A percentile compares a stretch with the other conserved stretches of the same genome.
These are phyloP conservation scores for Mus minutoides DNA, from an alignment of 2,797 vertebrate species.

Conservation along the genomic window DNA sequence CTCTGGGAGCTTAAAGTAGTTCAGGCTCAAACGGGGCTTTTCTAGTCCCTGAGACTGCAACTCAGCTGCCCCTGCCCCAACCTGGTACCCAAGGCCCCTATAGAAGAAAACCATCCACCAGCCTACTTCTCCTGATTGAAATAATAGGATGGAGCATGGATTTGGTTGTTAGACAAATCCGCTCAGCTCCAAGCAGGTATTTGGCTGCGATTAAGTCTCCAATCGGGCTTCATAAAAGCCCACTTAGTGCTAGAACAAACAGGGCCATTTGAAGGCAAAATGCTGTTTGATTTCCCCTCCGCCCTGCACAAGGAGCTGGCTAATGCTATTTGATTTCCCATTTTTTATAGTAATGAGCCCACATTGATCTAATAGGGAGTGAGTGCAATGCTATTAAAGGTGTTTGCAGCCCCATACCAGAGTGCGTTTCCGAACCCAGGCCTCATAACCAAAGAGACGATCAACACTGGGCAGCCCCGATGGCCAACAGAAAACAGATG, in stretches of 20 bases:
- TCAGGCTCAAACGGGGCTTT: conserved; percentile 19
- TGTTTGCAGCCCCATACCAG: conserved; percentile 93
- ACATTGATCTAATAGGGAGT: conserved; percentile 98
- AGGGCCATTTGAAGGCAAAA: conserved; percentile 92
- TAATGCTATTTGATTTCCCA: conserved; percentile 99
- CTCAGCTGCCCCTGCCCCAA: conserved; percentile 4
- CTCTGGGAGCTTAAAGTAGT: conserved; percentile 12
- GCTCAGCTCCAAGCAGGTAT: conserved; percentile 92
- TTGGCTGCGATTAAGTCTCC: conserved; percentile 95
- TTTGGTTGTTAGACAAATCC: conserved; percentile 88
- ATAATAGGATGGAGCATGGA: conserved; percentile 79
- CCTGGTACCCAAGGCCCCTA: conserved; percentile 35
- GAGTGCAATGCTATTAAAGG: conserved; percentile 98
- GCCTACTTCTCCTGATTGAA: conserved; percentile 74
- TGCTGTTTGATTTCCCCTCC: conserved; percentile 95
- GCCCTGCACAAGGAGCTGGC: conserved; percentile 87
- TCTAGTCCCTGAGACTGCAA: neutral
- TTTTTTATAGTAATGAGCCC: conserved; percentile 99
- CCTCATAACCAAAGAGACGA: conserved; percentile 98
- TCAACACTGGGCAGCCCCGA: conserved; percentile 92
- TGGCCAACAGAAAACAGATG: conserved; percentile 99
- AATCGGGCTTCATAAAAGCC: conserved; percentile 96
- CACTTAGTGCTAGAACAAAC: conserved; percentile 98
- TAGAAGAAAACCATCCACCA: conserved; percentile 74
- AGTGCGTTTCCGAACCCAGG: conserved; percentile 95